Conservation (phyloP, 2,888 invertebrate species). For the Idaea aversata region DNA sequence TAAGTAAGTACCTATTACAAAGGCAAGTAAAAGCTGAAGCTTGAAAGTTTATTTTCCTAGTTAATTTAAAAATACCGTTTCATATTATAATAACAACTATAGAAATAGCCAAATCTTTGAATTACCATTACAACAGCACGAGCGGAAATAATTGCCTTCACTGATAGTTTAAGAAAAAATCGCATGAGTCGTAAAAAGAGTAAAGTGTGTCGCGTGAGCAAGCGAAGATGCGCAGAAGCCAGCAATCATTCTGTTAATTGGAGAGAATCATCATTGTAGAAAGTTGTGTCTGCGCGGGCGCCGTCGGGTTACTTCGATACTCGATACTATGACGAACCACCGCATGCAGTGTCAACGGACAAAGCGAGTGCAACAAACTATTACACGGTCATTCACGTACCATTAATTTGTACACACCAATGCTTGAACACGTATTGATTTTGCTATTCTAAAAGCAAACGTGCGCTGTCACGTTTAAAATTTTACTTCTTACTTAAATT, state of each 20-base stretch:
- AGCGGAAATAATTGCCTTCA: conserved; percentile 29
- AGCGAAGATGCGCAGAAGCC: conserved; percentile 58
- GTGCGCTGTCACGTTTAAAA: conserved; percentile 9
- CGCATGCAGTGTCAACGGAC: conserved; percentile 62
- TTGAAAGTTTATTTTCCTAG: neutral
- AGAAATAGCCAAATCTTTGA: conserved; percentile 10
- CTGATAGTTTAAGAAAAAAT: conserved; percentile 27
- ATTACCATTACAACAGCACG: conserved; percentile 2
- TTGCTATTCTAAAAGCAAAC: conserved; percentile 14
- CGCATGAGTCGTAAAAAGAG: conserved; percentile 57
- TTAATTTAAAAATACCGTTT: conserved; percentile 1
- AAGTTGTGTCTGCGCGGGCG: conserved; percentile 42
- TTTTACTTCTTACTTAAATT: conserved; percentile 11
- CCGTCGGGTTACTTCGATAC: conserved; percentile 22
- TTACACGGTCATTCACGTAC: conserved; percentile 56
- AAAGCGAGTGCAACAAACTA: conserved; percentile 67
- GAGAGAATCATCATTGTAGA: conserved; percentile 77
- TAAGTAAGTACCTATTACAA: neutral
- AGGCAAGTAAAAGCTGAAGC: neutral
- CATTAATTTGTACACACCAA: conserved; percentile 53
- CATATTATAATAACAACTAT: conserved; percentile 20
- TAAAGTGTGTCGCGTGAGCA: conserved; percentile 71
- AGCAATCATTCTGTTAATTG: conserved; percentile 79
- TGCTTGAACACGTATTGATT: conserved; percentile 39
- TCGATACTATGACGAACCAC: conserved; percentile 18